These are phyloP conservation scores for Drosophila willistoni DNA, from an alignment of 1,140 invertebrate genomes.

Conservation along the genomic window DNA sequence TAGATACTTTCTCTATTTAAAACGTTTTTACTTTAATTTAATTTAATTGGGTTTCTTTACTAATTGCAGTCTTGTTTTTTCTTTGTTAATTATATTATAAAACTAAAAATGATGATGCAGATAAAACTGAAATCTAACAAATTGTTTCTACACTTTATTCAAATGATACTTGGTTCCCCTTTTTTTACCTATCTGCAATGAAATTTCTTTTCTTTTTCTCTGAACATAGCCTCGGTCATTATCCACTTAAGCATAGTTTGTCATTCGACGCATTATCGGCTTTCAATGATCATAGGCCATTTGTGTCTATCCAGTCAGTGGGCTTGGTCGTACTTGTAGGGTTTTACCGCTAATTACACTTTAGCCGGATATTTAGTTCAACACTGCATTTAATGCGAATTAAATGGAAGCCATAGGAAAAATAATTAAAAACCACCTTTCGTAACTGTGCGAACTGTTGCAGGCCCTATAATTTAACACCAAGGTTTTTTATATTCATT, in stretches of 20 bases:
- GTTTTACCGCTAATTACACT: conserved; percentile 70
- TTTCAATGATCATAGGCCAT: conserved; percentile 21
- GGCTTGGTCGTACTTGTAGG: conserved; percentile 57
- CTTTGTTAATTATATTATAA: no score
- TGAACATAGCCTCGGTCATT: not conserved
- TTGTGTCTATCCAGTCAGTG: conserved; percentile 32
- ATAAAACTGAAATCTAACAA: no score
- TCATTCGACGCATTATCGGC: conserved; percentile 40
- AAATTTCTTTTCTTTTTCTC: not conserved
- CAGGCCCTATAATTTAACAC: conserved; percentile 53
- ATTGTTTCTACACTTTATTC: not conserved
- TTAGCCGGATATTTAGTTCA: conserved; percentile 60
- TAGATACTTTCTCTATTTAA: no score
- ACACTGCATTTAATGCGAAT: conserved; percentile 38
- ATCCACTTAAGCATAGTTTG: conserved; percentile 38
- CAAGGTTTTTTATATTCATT: conserved; percentile 44
- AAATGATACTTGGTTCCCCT: not conserved
- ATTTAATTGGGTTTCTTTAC: no score
- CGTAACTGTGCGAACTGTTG: conserved; percentile 35
- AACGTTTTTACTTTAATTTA: no score
- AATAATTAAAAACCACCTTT: conserved; percentile 38
- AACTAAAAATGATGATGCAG: no score
- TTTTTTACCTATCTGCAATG: not conserved
- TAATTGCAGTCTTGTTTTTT: no score
- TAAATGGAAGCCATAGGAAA: conserved; percentile 36